Evolutionary conservation across 2,113 vertebrate species (phyloP).

Genomic region (Phylloscopus whistleri): DNA sequence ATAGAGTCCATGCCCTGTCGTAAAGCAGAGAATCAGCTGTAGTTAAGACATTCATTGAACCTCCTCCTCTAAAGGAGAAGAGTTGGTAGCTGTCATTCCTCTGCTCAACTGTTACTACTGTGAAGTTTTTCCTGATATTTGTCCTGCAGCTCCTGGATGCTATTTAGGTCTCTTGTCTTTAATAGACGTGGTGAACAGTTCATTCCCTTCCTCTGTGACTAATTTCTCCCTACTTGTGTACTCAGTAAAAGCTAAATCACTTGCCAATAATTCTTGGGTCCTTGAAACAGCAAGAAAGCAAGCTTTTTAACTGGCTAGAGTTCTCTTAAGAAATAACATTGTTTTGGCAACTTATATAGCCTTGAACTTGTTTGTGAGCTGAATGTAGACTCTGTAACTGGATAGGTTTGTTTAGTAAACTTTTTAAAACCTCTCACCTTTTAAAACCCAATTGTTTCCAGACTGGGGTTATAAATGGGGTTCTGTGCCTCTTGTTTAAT

Average conservation of each 20-base stretch:
- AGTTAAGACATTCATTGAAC: not conserved
- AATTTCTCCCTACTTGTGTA: slow-evolving; percentile 13
- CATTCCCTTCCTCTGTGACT: slow-evolving; percentile 36
- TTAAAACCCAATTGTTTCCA: slow-evolving; percentile 36
- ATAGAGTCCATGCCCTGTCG: not conserved
- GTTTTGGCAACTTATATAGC: not conserved
- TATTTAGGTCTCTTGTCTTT: not conserved
- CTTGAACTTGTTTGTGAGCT: slow-evolving; percentile 27
- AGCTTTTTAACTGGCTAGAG: not conserved
- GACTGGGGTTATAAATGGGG: slow-evolving; percentile 5
- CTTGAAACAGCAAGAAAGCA: not conserved
- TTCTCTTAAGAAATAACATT: slow-evolving; percentile 8
- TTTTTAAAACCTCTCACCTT: slow-evolving; percentile 58
- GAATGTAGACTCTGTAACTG: not conserved
- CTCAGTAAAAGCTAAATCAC: slow-evolving; percentile 28
- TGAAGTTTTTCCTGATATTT: slow-evolving; percentile 9
- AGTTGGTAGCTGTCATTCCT: not conserved
- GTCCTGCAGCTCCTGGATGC: not conserved
- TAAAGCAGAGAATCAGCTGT: not conserved
- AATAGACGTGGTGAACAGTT: slow-evolving; percentile 7
- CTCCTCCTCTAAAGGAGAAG: not conserved
- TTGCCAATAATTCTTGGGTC: slow-evolving; percentile 20
- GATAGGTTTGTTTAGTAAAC: slow-evolving; percentile 46
- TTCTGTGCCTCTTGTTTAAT: slow-evolving; percentile 30
- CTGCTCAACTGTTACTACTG: not conserved